Evolutionary conservation across 2,888 invertebrate species (phyloP).

Genomic region (Habrosyne pyritoides): DNA sequence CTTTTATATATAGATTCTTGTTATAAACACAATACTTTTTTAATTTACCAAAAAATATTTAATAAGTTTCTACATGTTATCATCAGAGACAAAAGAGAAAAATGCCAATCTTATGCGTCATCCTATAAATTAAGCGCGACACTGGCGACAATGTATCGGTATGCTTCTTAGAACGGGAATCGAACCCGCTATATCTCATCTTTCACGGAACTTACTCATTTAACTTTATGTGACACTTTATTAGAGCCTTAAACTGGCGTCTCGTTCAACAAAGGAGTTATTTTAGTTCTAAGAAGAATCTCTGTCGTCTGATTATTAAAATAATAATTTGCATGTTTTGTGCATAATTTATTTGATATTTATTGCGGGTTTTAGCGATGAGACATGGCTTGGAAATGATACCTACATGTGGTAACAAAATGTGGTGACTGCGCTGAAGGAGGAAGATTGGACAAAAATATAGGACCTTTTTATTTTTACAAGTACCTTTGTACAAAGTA

Average conservation of each 20-base stretch:
- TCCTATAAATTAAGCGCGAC: conserved; percentile 53
- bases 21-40: too few relatives aligned
- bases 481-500: too few relatives aligned
- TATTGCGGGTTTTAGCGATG: conserved; percentile 33
- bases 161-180: conserved; percentile 50
- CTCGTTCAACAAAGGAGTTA: conserved; percentile 56
- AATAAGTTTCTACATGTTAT: too few relatives aligned
- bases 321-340: conserved; percentile 58
- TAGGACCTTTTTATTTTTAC: too few relatives aligned
- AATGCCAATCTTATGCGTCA: conserved; percentile 44
- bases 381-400: conserved; percentile 24
- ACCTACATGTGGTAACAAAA: not conserved
- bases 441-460: not conserved
- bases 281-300: conserved; percentile 70
- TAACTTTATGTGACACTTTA: conserved; percentile 78
- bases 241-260: conserved; percentile 52
- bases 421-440: not conserved
- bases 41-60: too few relatives aligned
- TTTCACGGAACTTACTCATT: conserved; percentile 42
- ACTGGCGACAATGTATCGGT: conserved; percentile 58
- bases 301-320: conserved; percentile 60
- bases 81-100: conserved; percentile 21
- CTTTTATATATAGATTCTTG: too few relatives aligned
- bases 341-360: conserved; percentile 35
- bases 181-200: conserved; percentile 30